These are phyloP conservation scores for Silurus glanis DNA, from an alignment of 2,113 vertebrate species.

Conservation along the genomic window DNA sequence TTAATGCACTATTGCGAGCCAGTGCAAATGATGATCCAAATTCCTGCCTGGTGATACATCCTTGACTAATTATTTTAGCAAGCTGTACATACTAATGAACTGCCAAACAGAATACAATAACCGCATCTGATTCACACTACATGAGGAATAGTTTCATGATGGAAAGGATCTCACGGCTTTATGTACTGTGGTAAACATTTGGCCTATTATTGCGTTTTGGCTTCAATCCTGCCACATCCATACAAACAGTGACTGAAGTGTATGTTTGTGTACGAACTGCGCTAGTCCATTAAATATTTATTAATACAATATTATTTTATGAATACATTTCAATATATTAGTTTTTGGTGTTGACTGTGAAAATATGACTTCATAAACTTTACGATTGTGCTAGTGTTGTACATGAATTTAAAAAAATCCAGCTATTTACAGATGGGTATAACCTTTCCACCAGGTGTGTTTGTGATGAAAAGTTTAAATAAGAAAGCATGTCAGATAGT, in stretches of 20 bases:
- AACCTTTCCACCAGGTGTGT: background rate
- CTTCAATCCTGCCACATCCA: background rate
- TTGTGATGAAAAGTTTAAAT: slow-evolving; percentile 8
- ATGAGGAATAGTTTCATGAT: background rate
- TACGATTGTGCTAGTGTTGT: background rate
- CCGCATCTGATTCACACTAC: background rate
- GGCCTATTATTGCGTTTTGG: background rate
- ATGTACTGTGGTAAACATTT: background rate
- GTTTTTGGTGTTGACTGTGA: background rate
- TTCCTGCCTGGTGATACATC: background rate
- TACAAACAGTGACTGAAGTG: too few species aligned
- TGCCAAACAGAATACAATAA: background rate
- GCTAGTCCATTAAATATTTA: background rate
- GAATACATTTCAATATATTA: background rate
- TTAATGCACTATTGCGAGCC: background rate
- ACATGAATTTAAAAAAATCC: background rate
- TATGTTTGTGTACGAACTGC: background rate
- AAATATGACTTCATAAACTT: background rate
- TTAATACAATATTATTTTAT: background rate
- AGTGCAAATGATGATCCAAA: background rate
- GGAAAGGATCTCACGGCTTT: too few species aligned
- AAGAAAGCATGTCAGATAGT: background rate
- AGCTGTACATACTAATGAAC: background rate
- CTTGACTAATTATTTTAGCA: background rate
- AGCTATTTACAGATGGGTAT: background rate